Percentiles rank a stretch among this genome's conserved stretches.
Conservation (phyloP, 2,888 invertebrate genomes). For the Julus scanicus region DNA sequence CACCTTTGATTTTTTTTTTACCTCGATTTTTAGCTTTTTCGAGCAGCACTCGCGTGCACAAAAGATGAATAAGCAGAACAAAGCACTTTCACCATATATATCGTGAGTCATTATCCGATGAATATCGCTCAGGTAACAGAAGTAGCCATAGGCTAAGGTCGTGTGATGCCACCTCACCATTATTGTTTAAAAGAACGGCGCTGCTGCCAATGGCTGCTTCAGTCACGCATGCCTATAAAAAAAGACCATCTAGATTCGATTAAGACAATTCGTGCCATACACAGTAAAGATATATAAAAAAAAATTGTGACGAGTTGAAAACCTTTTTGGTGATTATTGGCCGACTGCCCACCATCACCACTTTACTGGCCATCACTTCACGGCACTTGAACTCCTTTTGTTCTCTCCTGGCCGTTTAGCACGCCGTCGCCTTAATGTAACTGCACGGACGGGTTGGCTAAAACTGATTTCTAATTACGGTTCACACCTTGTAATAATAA, state of each 20-base stretch:
- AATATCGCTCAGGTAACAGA: background rate
- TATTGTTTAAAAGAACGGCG: background rate
- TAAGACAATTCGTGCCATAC: slow-evolving; percentile 36
- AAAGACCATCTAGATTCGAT: slow-evolving; percentile 2
- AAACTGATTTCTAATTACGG: slow-evolving; percentile 47
- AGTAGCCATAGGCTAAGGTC: slow-evolving; percentile 9
- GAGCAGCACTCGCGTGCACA: background rate
- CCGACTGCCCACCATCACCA: background rate
- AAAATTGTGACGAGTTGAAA: background rate
- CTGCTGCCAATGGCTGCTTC: background rate
- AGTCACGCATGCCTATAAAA: slow-evolving; percentile 37
- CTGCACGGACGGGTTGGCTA: background rate
- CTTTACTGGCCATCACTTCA: background rate
- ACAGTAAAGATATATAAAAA: background rate
- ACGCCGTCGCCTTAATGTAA: background rate
- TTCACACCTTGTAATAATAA: slow-evolving; percentile 38
- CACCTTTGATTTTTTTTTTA: background rate
- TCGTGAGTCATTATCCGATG: slow-evolving; percentile 40
- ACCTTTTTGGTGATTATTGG: background rate
- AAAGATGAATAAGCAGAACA: background rate
- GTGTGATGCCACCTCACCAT: background rate
- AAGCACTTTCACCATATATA: slow-evolving; percentile 14
- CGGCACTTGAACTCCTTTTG: background rate
- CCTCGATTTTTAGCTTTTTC: background rate
- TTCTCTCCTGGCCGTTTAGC: background rate